phyloP scores from a whole-genome alignment of 2,888 invertebrate species.

The Melieria picta region DNA sequence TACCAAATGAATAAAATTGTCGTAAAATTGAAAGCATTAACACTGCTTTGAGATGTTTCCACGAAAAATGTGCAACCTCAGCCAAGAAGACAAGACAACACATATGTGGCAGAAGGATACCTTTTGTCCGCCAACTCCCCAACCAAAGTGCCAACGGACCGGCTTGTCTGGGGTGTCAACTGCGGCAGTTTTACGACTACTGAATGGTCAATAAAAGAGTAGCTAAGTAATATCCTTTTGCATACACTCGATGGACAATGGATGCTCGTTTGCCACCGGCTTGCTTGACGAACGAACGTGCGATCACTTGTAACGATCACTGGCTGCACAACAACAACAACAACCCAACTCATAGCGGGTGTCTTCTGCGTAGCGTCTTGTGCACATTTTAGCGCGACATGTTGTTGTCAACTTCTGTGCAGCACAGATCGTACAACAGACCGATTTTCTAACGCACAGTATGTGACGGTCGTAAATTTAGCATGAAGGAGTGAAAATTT shows the following conservation, averaged over 20 bases:
- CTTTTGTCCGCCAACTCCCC: no score
- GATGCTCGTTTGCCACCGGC: slow-evolving; percentile 10
- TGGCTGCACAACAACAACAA: slow-evolving; percentile 9
- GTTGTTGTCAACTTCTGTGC: slow-evolving; percentile 18
- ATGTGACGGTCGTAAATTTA: slow-evolving; percentile 22
- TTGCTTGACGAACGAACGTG: neutral
- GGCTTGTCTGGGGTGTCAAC: no score
- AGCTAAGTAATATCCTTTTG: slow-evolving; percentile 17
- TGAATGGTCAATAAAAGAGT: slow-evolving; percentile 29
- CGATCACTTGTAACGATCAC: neutral
- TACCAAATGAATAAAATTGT: no score
- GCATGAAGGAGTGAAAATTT: slow-evolving; percentile 34
- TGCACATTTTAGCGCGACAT: neutral
- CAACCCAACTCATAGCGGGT: slow-evolving; percentile 8
- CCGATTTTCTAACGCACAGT: neutral
- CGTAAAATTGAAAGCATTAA: no score
- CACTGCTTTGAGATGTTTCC: no score
- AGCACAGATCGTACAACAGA: neutral
- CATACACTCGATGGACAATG: slow-evolving; percentile 10
- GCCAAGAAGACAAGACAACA: no score
- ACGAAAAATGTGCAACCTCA: no score
- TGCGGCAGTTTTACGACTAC: slow-evolving; percentile 24
- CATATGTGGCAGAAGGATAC: no score
- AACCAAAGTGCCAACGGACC: no score
- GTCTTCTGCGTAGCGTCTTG: slow-evolving; percentile 1